phyloP scores from a whole-genome alignment of 2,797 vertebrate genomes.

The Peromyscus nudipes region DNA sequence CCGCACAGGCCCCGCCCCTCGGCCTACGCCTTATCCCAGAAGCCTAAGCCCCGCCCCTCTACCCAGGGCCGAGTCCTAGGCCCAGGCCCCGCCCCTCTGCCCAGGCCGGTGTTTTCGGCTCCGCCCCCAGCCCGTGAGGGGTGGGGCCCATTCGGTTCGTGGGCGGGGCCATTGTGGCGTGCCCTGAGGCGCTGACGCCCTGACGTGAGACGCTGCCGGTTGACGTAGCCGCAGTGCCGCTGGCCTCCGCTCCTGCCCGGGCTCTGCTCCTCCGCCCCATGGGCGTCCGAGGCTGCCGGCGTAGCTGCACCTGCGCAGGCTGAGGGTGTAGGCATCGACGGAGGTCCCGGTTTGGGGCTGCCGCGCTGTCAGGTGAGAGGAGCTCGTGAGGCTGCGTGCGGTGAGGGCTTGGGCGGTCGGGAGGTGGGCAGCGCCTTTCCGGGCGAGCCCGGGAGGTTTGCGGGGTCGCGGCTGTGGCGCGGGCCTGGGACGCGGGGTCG shows the following conservation, averaged over 20 bases:
- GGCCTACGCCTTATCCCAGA: not conserved
- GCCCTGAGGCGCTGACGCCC: conserved; percentile 32
- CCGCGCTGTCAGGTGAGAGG: conserved; percentile 31
- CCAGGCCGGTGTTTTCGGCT: too few species aligned
- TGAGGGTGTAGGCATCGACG: not conserved
- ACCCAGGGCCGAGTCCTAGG: not conserved
- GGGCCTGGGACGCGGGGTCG: not conserved
- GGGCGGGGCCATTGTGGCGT: conserved; percentile 35
- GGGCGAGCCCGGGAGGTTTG: not conserved
- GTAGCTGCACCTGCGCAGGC: not conserved
- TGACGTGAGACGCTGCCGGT: conserved; percentile 59
- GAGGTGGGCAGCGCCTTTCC: not conserved
- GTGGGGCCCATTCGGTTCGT: not conserved
- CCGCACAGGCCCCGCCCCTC: not conserved
- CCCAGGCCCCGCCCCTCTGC: not conserved
- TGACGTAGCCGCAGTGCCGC: conserved; percentile 71
- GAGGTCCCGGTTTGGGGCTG: not conserved
- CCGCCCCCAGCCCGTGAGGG: not conserved
- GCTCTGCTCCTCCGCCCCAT: not conserved
- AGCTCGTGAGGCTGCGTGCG: not conserved
- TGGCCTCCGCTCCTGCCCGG: not conserved
- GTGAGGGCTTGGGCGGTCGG: not conserved
- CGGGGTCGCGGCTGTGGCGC: not conserved
- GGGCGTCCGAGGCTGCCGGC: conserved; percentile 8
- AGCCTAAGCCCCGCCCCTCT: too few species aligned